phyloP scores from a whole-genome alignment of 1,140 invertebrate species.

The Zaprionus capensis region DNA sequence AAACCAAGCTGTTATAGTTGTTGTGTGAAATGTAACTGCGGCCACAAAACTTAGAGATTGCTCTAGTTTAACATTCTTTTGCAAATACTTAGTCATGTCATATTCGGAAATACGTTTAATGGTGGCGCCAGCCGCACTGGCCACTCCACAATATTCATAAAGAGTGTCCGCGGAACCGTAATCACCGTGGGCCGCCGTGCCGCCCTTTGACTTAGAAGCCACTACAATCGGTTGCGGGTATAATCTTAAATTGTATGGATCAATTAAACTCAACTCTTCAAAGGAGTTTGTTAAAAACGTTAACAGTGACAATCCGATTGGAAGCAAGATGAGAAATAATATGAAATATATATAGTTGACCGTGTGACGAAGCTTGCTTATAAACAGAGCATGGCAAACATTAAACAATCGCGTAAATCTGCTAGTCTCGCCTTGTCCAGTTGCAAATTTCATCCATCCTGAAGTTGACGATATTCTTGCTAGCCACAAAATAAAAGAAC shows the following conservation, averaged over 20 bases:
- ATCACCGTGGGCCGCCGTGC: rapidly evolving
- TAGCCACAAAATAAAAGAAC: neutral
- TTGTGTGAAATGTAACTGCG: slow-evolving; percentile 83
- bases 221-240: slow-evolving; percentile 1
- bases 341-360: neutral
- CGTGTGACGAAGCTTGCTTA: neutral
- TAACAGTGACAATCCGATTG: neutral
- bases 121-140: slow-evolving; percentile 12
- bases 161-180: neutral
- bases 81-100: neutral
- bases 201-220: no score
- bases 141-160: neutral
- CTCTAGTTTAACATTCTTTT: neutral
- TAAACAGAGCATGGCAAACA: neutral
- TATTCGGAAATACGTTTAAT: no score
- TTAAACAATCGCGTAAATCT: neutral
- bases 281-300: neutral
- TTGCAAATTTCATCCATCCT: neutral
- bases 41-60: slow-evolving; percentile 81
- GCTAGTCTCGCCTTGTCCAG: neutral
- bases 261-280: neutral
- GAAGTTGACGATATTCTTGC: no score
- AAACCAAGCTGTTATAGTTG: slow-evolving; percentile 85
- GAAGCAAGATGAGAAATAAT: neutral
- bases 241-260: neutral